phyloP scores from a whole-genome alignment of 2,113 vertebrate genomes.

The Grammomys dolichurus region DNA sequence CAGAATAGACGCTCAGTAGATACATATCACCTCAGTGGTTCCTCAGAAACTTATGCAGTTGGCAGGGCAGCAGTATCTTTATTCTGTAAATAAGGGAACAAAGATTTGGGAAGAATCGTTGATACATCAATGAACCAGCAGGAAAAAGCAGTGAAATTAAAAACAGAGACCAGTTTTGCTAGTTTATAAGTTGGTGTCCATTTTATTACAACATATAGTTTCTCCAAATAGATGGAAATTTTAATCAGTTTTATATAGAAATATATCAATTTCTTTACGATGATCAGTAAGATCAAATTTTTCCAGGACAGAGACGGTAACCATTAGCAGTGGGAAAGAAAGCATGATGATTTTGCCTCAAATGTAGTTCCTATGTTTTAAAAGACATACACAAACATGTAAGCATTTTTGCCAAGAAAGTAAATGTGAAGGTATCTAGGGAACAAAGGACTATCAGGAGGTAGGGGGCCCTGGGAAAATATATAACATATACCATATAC shows the following conservation, averaged over 20 bases:
- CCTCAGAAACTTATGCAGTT: neutral
- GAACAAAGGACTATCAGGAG: neutral
- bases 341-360: neutral
- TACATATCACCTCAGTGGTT: neutral
- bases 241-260: conserved; percentile 13
- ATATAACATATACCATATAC: neutral
- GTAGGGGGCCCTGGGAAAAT: neutral
- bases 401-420: neutral
- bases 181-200: neutral
- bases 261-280: conserved; percentile 11
- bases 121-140: neutral
- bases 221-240: conserved; percentile 21
- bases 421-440: neutral
- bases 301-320: conserved; percentile 36
- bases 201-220: neutral
- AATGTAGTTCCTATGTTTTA: neutral
- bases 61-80: neutral
- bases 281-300: conserved; percentile 31
- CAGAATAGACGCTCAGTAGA: neutral
- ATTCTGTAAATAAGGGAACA: conserved; percentile 26
- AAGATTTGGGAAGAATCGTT: neutral
- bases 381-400: neutral
- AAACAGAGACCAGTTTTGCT: conserved; percentile 2
- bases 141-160: neutral
- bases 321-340: conserved; percentile 40